Evolutionary conservation across 1,140 invertebrate species (phyloP).

Genomic region (Drosophila bocqueti): DNA sequence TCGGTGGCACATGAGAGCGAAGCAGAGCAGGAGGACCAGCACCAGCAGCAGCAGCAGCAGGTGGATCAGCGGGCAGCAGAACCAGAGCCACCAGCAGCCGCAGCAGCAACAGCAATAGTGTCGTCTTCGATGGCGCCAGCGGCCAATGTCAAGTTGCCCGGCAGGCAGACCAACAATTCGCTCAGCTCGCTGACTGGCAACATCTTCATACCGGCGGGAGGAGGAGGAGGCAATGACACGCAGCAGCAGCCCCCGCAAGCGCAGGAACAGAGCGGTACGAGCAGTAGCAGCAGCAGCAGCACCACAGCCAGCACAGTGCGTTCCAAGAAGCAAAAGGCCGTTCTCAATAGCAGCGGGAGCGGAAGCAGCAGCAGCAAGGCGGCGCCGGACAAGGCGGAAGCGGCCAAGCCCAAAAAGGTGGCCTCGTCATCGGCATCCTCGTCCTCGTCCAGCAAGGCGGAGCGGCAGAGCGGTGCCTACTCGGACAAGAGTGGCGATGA

Average conservation of each 20-base stretch:
- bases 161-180: conserved; percentile 94
- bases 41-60: conserved; percentile 20
- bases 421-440: conserved; percentile 64
- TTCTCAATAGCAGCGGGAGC: conserved; percentile 31
- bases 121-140: conserved; percentile 76
- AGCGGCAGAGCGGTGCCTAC: conserved; percentile 63
- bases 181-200: conserved; percentile 92
- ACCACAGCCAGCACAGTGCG: conserved; percentile 44
- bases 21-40: conserved; percentile 31
- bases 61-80: conserved; percentile 23
- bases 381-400: conserved; percentile 39
- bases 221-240: conserved; percentile 21
- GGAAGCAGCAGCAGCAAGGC: conserved; percentile 28
- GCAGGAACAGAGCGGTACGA: conserved; percentile 43
- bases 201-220: conserved; percentile 88
- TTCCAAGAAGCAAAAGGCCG: conserved; percentile 65
- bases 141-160: conserved; percentile 87
- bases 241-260: conserved; percentile 22
- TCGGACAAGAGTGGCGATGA: conserved; percentile 82
- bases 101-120: conserved; percentile 14
- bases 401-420: conserved; percentile 56
- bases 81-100: conserved; percentile 27
- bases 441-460: conserved; percentile 67
- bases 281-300: conserved; percentile 21
- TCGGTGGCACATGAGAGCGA: conserved; percentile 60